Base-by-base conservation (phyloP, 2,888 invertebrate species). In the Syrphus vitripennis region DNA sequence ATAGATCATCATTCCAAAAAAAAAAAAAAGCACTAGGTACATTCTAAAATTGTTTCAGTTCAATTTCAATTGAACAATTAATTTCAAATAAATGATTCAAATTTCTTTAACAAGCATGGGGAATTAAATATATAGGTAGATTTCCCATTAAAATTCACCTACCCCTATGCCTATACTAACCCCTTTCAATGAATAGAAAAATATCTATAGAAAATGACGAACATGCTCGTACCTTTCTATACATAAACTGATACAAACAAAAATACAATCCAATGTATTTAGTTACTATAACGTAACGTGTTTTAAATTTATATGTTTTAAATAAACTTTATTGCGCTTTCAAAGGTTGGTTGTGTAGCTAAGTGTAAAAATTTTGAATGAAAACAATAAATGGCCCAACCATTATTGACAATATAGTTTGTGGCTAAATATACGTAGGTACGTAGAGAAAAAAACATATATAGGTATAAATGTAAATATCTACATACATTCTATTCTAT, bases 361-460 rank as follows among this genome's bases (percentile, higher is more conserved):
- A 34, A 37, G 59, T 59, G 21, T 10, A 59, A 59, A 34, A 59
- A 34, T 59, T 59, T 37, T 6, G 37, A 21, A 37, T 59, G 31
- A 19, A 55, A 59, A 59, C 59, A 59, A 59, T 34, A 21, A 59
- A 37, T 21, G 1, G 14, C 7, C 21, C 3, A 34, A 59, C 21
- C 21, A 31, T 31, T 59, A 59, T 59, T 59, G 59, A 59, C 59
- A 59, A 34, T 59, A 21, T 19, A 34, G 59, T 34, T 59, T 31
- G 59, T 4, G 57, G 57, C n/a, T 4, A 29, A 29, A 29, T 55
- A 16, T 21, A 48, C 4, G 12, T 0, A 48, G 1, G 10, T 19
- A 16, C n/a, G n/a, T n/a, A n/a, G n/a, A n/a, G 1, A 9, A 1
- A 14, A 14, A 24, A 5, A 21, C 0, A 19, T 10, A 7, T 7